Conservation (phyloP, 2,113 vertebrate genomes). For the Alethe castanea region DNA sequence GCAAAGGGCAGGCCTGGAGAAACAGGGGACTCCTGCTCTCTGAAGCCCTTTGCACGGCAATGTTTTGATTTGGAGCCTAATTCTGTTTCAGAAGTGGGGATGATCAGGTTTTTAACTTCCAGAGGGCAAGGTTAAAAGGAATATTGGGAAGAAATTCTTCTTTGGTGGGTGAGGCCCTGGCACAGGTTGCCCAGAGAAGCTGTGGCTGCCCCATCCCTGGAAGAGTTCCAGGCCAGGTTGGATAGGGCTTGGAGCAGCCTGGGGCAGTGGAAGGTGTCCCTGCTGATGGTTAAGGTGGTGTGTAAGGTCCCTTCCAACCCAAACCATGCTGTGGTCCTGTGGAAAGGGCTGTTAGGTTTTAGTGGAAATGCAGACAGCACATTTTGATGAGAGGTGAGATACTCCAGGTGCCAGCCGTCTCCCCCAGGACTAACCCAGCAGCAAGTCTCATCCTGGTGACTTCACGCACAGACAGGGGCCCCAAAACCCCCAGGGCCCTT, state of each 20-base stretch:
- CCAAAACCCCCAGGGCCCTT: neutral
- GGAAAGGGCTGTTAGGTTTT: neutral
- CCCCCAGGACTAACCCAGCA: neutral
- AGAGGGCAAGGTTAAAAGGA: neutral
- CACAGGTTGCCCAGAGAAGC: neutral
- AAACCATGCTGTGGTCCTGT: neutral
- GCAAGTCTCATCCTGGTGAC: neutral
- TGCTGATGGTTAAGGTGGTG: rapidly evolving
- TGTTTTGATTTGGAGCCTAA: neutral
- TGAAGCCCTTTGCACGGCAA: neutral
- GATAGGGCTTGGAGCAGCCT: rapidly evolving
- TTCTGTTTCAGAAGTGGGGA: neutral
- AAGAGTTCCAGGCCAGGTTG: rapidly evolving
- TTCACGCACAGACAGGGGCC: rapidly evolving
- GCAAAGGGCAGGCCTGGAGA: neutral
- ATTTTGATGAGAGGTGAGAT: neutral
- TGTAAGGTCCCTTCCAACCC: neutral
- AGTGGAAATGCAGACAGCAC: neutral
- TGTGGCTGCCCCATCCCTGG: neutral
- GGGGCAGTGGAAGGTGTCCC: rapidly evolving
- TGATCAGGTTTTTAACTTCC: neutral
- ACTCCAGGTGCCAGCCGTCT: neutral
- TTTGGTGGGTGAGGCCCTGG: neutral
- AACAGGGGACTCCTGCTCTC: neutral
- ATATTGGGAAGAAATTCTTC: neutral